Conservation (phyloP, 1,140 invertebrate species). For the Lepidurus apus region DNA sequence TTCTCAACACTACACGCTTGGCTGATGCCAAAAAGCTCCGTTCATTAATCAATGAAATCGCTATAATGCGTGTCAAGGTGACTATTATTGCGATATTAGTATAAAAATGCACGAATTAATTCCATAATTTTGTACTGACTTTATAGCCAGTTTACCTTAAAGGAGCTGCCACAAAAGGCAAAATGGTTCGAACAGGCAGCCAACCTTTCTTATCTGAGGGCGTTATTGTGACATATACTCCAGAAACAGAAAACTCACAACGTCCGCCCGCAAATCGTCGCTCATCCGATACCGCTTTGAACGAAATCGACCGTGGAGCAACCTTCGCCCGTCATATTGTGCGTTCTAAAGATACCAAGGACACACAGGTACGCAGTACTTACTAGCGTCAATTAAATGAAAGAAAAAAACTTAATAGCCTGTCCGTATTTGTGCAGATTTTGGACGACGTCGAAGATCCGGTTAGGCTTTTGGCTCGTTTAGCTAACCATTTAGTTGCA, state of each 20-base stretch:
- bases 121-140: background rate
- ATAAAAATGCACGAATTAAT: background rate
- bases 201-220: slow-evolving; percentile 27
- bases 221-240: background rate
- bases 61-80: slow-evolving; percentile 24
- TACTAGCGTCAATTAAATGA: too few relatives aligned
- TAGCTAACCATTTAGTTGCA: slow-evolving; percentile 25
- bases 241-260: background rate
- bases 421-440: background rate
- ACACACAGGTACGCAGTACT: background rate
- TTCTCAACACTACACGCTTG: slow-evolving; percentile 3
- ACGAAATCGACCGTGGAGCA: slow-evolving; percentile 26
- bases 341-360: background rate
- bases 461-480: slow-evolving; percentile 25
- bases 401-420: background rate
- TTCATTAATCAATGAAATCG: slow-evolving; percentile 25
- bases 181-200: slow-evolving; percentile 15
- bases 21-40: slow-evolving; percentile 24
- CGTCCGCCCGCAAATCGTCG: background rate
- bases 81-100: background rate
- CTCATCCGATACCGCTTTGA: slow-evolving; percentile 21
- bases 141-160: slow-evolving; percentile 23
- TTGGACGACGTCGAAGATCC: slow-evolving; percentile 24
- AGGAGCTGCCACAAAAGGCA: background rate
- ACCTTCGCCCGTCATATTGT: background rate